Base-by-base conservation (phyloP, 2,797 vertebrate genomes). In the Malacoctenus gilli region DNA sequence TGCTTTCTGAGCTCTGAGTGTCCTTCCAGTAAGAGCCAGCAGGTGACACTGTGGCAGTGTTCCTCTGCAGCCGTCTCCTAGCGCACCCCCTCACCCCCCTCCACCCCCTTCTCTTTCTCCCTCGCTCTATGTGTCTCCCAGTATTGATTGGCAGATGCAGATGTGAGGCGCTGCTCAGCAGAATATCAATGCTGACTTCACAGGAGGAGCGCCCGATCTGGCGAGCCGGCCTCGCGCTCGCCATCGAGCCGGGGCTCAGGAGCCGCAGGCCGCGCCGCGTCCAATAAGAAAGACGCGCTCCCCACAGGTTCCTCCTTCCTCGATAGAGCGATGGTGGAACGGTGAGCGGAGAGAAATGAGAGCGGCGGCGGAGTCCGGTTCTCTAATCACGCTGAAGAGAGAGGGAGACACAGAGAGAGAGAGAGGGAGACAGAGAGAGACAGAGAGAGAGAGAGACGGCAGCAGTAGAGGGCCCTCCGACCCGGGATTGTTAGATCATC, bases 141-240 rank as follows among this genome's bases (percentile, higher is more conserved):
- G 58, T 46, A 75, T 78, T 58, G 75, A 80, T 55, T 54, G 48
- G 43, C 56, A 62, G 65, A 79, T 72, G 78, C 44, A 68, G 65
- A 75, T 69, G 53, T 0, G 40, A 62, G 66, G 38, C 20, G 7
- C 43, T 31, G 67, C 68, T 59, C 52, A 35, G 68, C 60, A 73
- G 76, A 82, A 82, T 75, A 70, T 82, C 78, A 66, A 59, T 78
- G 67, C 37, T 40, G 59, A 56, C 68, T 55, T 79, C 61, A 49
- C 46, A 32, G 64, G 47, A 39, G 67, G 63, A 35, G 68, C 16
- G 1, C 39, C 28, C 18, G 60, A 55, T 63, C 23, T 55, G 51
- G n/a, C n/a, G 19, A 41, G 23, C 13, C 25, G 0, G 68, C 21
- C 21, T 41, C 19, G 2, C 55, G 55, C 55, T 79, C 21, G 8